A percentile compares a stretch with the other conserved stretches of the same genome.
Evolutionary conservation across 1,140 invertebrate species (phyloP).

Genomic region (Monomorium pharaonis): DNA sequence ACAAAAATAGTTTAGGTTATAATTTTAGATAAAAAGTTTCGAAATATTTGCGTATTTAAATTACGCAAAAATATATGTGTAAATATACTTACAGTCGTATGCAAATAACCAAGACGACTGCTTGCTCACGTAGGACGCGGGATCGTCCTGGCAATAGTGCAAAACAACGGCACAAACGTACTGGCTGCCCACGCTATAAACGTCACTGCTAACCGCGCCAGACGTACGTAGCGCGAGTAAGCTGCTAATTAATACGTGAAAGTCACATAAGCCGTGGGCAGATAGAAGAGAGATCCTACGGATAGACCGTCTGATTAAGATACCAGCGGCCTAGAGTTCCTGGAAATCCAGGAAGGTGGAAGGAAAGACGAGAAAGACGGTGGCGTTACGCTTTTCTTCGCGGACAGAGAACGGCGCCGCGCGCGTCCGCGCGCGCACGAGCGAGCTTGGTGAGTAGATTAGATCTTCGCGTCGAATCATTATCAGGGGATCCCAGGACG

Average conservation of each 20-base stretch:
- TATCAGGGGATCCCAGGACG: slow-evolving; percentile 42
- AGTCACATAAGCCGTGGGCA: slow-evolving; percentile 73
- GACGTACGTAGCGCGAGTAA: slow-evolving; percentile 28
- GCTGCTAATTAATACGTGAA: slow-evolving; percentile 78
- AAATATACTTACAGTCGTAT: background rate
- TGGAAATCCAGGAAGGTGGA: slow-evolving; percentile 22
- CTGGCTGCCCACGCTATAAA: slow-evolving; percentile 59
- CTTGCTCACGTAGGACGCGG: background rate
- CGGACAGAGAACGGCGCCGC: background rate
- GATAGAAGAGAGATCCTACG: slow-evolving; percentile 51
- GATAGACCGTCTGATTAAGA: slow-evolving; percentile 73
- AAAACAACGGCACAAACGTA: slow-evolving; percentile 19
- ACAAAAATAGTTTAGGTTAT: background rate
- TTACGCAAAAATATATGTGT: background rate
- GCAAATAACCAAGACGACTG: background rate
- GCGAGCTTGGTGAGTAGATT: slow-evolving; percentile 53
- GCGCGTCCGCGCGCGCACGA: too few relatives aligned
- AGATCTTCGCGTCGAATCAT: slow-evolving; percentile 61
- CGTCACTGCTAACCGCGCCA: slow-evolving; percentile 33
- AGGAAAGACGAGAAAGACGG: slow-evolving; percentile 31
- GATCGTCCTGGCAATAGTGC: slow-evolving; percentile 5
- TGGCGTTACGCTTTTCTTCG: background rate
- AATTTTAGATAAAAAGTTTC: slow-evolving; percentile 11
- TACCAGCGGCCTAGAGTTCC: slow-evolving; percentile 35
- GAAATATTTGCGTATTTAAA: background rate